Evolutionary conservation across 2,888 invertebrate species (phyloP).

Genomic region (Brachyopa scutellaris): DNA sequence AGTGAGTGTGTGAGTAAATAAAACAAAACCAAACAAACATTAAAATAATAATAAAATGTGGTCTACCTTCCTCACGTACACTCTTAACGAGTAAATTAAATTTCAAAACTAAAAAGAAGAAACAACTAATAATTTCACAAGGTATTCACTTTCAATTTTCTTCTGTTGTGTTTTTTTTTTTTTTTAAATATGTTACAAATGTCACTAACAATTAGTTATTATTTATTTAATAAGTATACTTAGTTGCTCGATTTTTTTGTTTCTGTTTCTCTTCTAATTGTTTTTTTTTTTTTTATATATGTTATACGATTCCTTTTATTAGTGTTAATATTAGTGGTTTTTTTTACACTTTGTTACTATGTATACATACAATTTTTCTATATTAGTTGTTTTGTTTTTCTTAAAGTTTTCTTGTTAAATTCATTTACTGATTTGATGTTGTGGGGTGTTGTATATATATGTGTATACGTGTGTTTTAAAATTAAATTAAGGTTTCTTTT

Average conservation of each 20-base stretch:
- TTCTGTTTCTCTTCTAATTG: slow-evolving; percentile 53
- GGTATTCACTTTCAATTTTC: slow-evolving; percentile 57
- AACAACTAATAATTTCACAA: slow-evolving; percentile 59
- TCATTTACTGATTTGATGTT: slow-evolving; percentile 66
- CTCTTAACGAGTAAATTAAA: slow-evolving; percentile 20
- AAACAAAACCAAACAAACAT: slow-evolving; percentile 33
- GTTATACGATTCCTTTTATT: slow-evolving; percentile 23
- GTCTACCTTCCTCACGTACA: slow-evolving; percentile 37
- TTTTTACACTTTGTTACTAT: slow-evolving; percentile 35
- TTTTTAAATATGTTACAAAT: slow-evolving; percentile 64
- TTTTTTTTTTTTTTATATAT: slow-evolving; percentile 73
- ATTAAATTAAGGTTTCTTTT: slow-evolving; percentile 67
- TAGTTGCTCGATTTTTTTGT: slow-evolving; percentile 65
- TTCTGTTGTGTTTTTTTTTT: slow-evolving; percentile 17
- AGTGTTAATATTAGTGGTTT: slow-evolving; percentile 53
- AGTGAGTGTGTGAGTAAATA: slow-evolving; percentile 41
- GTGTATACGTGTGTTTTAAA: slow-evolving; percentile 40
- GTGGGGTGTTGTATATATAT: slow-evolving; percentile 29
- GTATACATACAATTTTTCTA: slow-evolving; percentile 56
- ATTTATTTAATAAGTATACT: slow-evolving; percentile 59
- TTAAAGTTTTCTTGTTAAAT: slow-evolving; percentile 48
- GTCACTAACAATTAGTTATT: slow-evolving; percentile 54
- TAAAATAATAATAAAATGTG: slow-evolving; percentile 15
- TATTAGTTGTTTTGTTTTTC: slow-evolving; percentile 39
- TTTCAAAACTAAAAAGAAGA: slow-evolving; percentile 25